Base-by-base conservation (phyloP, 1,140 invertebrate species). In the Zaprionus tsacasi region DNA sequence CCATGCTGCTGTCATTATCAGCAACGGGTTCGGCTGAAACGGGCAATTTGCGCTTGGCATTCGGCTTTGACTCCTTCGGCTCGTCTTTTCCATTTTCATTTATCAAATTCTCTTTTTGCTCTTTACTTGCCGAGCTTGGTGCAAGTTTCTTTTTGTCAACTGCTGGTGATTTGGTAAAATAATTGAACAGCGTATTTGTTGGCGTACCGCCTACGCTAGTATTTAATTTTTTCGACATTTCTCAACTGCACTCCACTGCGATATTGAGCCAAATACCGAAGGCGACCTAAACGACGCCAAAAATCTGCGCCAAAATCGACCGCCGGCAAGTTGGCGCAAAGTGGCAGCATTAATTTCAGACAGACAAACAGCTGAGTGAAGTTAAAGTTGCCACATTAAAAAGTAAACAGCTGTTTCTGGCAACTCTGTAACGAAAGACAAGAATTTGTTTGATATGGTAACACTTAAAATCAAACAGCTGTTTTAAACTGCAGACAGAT, bases 141-240 rank as follows among this genome's bases (percentile, higher is more conserved):
- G 70, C 89, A 76, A 93, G 73, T 92, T 94, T 87, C 79, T 93
- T 79, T 57, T 91, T 87, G 67, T 88, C 83, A 6, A 93, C 83
- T 4, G 93, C 93, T 13, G 94, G 94, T 4, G 94, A 94, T 91
- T 94, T 94, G 12, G 92, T 69, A 72, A 94, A 94, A 79, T 94
- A 94, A 80, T 94, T 94, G 50, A 94, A 94, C n/a, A 94, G 75
- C 0, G 94, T 94, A 81, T 94, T 94, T n/a, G 70, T 76, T 48
- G 81, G 70, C 65, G 92, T 74, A 55, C 82, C 78, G 21, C 81
- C 75, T 15, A 57, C 78, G 60, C 86, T 91, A 2, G 76, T 88
- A 60, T 91, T 91, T 1, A 91, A 59, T 55, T 91, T 91, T 58
- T 88, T 92, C 0, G 91, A 92, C 91, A 91, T 91, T 56, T 76